Evolutionary conservation across 2,113 vertebrate species (phyloP), one percentile per base, ranked within the genome.

Genomic region (Lampris megalopsis): DNA sequence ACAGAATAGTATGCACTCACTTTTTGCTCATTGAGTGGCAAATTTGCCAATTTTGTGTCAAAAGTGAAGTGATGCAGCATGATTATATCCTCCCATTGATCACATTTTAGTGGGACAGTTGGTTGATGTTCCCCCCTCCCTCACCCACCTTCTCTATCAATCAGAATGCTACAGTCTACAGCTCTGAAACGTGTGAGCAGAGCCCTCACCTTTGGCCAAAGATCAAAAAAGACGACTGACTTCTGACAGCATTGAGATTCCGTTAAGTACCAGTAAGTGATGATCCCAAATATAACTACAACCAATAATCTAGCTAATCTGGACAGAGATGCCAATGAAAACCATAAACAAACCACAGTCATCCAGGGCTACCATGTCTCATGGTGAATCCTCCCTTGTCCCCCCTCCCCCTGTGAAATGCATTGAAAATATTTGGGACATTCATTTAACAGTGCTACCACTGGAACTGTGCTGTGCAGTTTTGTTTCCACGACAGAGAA

Each of bases 1-100:
- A 90, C 88, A 87, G 88, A 91, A 86, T 91, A 94, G 93, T 85
- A 85, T 72, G 88, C 87, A 81, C 88, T 88, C 82, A 69, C 72
- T 75, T 92, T 70, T 92, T 88, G 87, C 75, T 86, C 73, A 72
- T 37, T 76, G 59, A 87, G 57, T 4, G 64, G 82, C 76, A 73
- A 63, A 67, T 81, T 68, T 79, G 81, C 84, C 42, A 47, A 36
- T 13, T 67, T 73, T 80, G 76, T 63, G 71, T 80, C 79, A 77
- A 62, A 88, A 63, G 77, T 86, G 54, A 76, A 77, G 82, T 75
- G 79, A 88, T 40, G 83, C 80, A 66, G 74, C 86, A 92, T 91
- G 80, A 86, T 61, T 81, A 89, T 82, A 83, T 87, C 82, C 77
- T 94, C 91, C 93, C 90, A 90, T 50, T 87, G 76, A 90, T 93